Evolutionary conservation across 2,888 invertebrate genomes (phyloP).

Genomic region (Caprella mutica): DNA sequence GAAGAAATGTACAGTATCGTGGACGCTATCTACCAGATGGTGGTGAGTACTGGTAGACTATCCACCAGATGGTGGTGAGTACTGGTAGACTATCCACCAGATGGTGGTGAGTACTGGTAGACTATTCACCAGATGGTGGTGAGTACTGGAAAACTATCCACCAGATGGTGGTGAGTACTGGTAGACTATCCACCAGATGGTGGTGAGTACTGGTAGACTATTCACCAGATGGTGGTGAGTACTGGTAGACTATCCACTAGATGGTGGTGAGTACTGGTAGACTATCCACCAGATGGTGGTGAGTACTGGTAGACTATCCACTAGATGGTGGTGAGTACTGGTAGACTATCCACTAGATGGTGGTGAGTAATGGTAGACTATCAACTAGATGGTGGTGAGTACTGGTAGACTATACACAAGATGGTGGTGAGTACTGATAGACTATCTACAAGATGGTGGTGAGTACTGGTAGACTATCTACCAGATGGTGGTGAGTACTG

Average conservation of each 20-base stretch:
- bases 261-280: too few relatives aligned
- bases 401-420: too few relatives aligned
- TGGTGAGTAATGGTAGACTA: not conserved
- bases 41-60: conserved; percentile 59
- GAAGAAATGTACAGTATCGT: conserved; percentile 96
- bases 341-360: not conserved
- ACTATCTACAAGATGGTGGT: too few relatives aligned
- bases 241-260: too few relatives aligned
- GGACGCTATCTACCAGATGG: conserved; percentile 95
- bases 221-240: not conserved
- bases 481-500: too few relatives aligned
- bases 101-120: too few relatives aligned
- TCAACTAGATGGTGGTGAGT: conserved; percentile 4
- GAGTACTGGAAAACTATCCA: not conserved
- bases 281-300: not conserved
- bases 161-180: not conserved
- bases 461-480: too few relatives aligned
- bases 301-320: not conserved
- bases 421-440: not conserved
- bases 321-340: not conserved
- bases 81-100: not conserved
- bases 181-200: not conserved
- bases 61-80: conserved; percentile 32
- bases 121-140: not conserved
- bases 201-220: too few relatives aligned